Evolutionary conservation across 2,797 vertebrate species (phyloP), one percentile per base, ranked within the genome.

Genomic region (Lepus townsendii): DNA sequence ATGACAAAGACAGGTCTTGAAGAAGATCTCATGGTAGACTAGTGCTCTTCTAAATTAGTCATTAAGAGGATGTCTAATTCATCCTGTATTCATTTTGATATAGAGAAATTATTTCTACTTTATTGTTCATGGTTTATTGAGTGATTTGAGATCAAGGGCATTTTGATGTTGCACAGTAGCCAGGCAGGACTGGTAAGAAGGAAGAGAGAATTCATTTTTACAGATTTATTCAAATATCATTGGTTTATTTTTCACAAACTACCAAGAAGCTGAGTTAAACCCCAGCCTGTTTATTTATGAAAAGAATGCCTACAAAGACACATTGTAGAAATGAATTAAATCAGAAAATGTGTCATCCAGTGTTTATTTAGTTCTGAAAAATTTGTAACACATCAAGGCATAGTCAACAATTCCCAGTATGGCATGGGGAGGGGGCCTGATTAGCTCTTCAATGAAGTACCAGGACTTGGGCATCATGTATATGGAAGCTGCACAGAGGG

Each of bases 1-100:
- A 42, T 94, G 63, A 93, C 75, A 26, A 84, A 93, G 57, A 82
- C 17, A 7, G 60, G 66, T 38, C 93, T 80, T 38, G 1, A 66
- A 78, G 26, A 62, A 32, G 57, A 42, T 71, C 68, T 78, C 12
- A 0, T 10, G 35, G 80, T 30, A 63, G 68, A 50, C 87, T 54
- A 52, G 32, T 13, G 65, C 20, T 71, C 72, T 85, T 93, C 82
- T 30, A 84, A 83, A 54, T 75, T 32, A 47, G 72, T 57, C 90
- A 60, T 20, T 82, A 62, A 88, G 66, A 66, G 22, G 20, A 76
- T 30, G 30, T 20, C 54, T 90, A 75, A 80, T 80, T 52, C 42
- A 69, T 42, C n/a, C 60, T 80, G 7, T 65, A 57, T 77, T 82
- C 22, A 54, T 72, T 92, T 77, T 80, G 62, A 79, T 32, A 30